These are phyloP conservation scores for Limnephilus marmoratus DNA, from an alignment of 2,888 invertebrate species.

Conservation along the genomic window DNA sequence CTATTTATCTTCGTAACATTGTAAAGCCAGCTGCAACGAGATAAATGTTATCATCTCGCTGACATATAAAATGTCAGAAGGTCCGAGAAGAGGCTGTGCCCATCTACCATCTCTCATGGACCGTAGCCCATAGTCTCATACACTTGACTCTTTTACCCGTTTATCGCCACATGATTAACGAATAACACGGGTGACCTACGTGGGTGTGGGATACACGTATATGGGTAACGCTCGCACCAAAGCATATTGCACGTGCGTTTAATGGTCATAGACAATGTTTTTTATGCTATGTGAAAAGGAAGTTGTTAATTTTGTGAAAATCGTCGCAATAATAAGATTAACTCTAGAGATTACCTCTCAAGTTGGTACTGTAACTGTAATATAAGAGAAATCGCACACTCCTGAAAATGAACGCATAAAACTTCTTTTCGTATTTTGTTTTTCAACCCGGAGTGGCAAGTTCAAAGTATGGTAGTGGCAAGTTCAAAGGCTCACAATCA, in stretches of 20 bases:
- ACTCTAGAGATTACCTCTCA: too few relatives aligned
- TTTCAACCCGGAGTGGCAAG: too few relatives aligned
- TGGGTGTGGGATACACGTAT: background rate
- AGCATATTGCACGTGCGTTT: background rate
- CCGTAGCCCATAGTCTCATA: background rate
- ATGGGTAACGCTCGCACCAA: background rate
- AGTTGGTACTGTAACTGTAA: too few relatives aligned
- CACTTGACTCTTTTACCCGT: constrained; percentile 2
- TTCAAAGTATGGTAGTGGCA: too few relatives aligned
- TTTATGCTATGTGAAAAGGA: background rate
- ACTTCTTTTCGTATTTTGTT: too few relatives aligned
- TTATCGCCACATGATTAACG: constrained; percentile 2
- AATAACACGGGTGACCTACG: background rate
- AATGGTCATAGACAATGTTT: background rate
- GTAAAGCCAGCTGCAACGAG: background rate
- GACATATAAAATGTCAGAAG: background rate
- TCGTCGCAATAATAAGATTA: background rate
- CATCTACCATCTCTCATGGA: background rate
- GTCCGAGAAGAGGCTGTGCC: background rate
- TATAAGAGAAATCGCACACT: too few relatives aligned
- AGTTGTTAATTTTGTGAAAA: background rate
- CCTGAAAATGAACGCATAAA: too few relatives aligned
- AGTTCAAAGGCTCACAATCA: too few relatives aligned
- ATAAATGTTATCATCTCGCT: background rate
- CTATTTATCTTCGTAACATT: background rate